Evolutionary conservation across 2,888 invertebrate species (phyloP).

Genomic region (Hetaerina titia): DNA sequence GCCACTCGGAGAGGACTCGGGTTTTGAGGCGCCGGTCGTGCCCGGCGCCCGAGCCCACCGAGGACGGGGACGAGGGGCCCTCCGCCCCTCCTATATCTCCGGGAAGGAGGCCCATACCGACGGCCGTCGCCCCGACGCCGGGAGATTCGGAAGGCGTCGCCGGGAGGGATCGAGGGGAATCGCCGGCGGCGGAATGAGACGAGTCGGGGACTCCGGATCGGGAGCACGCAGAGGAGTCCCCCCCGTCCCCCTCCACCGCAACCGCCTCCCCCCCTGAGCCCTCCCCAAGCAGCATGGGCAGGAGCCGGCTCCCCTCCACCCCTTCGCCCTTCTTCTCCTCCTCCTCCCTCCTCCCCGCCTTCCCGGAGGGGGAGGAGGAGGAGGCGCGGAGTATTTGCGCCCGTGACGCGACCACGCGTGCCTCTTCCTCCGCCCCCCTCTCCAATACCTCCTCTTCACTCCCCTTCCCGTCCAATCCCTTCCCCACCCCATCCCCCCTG

Average conservation of each 20-base stretch:
- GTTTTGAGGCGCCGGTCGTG: slow-evolving; percentile 75
- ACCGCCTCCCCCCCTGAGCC: background rate
- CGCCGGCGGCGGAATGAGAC: background rate
- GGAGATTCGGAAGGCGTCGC: slow-evolving; percentile 1
- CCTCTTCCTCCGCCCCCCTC: slow-evolving; percentile 15
- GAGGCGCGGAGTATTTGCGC: slow-evolving; percentile 62
- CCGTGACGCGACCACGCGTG: slow-evolving; percentile 44
- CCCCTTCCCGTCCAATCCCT: slow-evolving; percentile 76
- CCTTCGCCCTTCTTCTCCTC: background rate
- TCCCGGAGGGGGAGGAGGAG: background rate
- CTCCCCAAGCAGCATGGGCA: slow-evolving; percentile 69
- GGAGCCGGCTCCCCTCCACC: slow-evolving; percentile 68
- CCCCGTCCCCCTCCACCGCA: background rate
- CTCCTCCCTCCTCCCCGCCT: background rate
- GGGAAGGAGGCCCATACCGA: slow-evolving; percentile 22
- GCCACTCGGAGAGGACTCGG: slow-evolving; percentile 78
- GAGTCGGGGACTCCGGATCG: slow-evolving; percentile 39
- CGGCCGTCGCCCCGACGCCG: background rate
- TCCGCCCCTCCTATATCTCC: background rate
- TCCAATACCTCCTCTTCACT: slow-evolving; percentile 77
- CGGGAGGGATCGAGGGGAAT: background rate
- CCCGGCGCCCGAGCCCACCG: slow-evolving; percentile 38
- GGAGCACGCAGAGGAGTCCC: background rate
- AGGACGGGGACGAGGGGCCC: background rate
- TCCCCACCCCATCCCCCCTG: background rate